These are phyloP conservation scores for Hymenopus coronatus DNA, from an alignment of 2,888 invertebrate genomes.

Conservation along the genomic window DNA sequence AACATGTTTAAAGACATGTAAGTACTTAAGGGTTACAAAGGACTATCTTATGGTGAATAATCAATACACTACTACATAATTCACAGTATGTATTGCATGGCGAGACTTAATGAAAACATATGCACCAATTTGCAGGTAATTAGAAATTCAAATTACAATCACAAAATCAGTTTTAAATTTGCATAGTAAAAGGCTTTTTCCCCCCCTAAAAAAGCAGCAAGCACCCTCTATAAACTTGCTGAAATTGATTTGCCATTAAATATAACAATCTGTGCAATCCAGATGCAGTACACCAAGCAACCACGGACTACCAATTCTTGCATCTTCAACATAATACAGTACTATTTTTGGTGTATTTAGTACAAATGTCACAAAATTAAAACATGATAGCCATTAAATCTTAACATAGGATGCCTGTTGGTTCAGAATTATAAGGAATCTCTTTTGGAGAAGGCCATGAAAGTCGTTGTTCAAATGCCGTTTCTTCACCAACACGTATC, in stretches of 20 bases:
- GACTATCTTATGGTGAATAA: conserved; percentile 17
- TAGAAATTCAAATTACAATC: neutral
- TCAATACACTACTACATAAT: neutral
- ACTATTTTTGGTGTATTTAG: neutral
- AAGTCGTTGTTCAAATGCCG: conserved; percentile 2
- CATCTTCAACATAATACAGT: neutral
- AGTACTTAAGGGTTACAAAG: conserved; percentile 18
- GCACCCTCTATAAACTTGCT: conserved; percentile 17
- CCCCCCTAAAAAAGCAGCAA: conserved; percentile 15
- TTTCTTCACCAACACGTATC: conserved; percentile 10
- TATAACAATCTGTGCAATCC: conserved; percentile 6
- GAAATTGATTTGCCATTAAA: neutral
- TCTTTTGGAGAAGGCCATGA: conserved; percentile 13
- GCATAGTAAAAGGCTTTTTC: neutral
- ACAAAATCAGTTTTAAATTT: neutral
- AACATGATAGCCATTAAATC: neutral
- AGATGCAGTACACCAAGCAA: neutral
- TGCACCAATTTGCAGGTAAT: neutral
- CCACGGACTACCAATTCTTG: neutral
- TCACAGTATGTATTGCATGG: neutral
- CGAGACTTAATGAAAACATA: neutral
- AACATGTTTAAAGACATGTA: conserved; percentile 6
- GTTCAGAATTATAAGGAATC: conserved; percentile 8
- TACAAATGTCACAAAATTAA: conserved; percentile 4
- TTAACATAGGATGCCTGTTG: neutral